Evolutionary conservation across 2,797 vertebrate species (phyloP), one percentile per base, ranked within the genome.

Genomic region (Melanogrammus aeglefinus): DNA sequence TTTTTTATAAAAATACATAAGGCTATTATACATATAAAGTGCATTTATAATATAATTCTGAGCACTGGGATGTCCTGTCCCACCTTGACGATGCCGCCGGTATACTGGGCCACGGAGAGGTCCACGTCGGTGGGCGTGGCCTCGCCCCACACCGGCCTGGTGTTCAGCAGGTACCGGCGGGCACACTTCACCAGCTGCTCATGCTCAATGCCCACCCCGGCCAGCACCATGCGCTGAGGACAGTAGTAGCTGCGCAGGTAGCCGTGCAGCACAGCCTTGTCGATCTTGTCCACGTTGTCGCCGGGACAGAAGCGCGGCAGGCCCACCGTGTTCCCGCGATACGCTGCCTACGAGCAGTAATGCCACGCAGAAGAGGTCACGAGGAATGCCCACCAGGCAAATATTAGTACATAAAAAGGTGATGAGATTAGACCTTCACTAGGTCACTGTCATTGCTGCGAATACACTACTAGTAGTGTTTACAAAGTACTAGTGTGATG

Each of bases 171-270:
- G 76, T 97, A 87, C 78, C 92, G 96, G 76, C 80, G 91, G 47
- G 98, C 98, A 77, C 94, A 96, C 6, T 95, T 93, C 0, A 99
- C 94, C 77, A 99, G 89, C 79, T 94, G 96, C 41, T 96, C 94
- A 0, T 99, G 98, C 74, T 98, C 96, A 0, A 99, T 92, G 0
- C 98, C 98, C 33, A 99, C 98, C 0, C 97, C 98, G 0, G 98
- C 98, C 81, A 99, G 91, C 88, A 99, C 98, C 97, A 99, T 98
- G 84, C 98, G 95, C 86, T 96, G 94, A 0, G 97, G 97, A 0
- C 92, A 94, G 85, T 96, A 99, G 92, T 99, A 98, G 91, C 90
- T 96, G 16, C 90, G 79, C 88, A 99, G 91, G 91, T 97, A 99
- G 0, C 90, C 87, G 29, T 97, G 96, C 0, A 99, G 94, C 39